Conservation (phyloP, 2,797 vertebrate genomes). For the Lutjanus argentimaculatus region DNA sequence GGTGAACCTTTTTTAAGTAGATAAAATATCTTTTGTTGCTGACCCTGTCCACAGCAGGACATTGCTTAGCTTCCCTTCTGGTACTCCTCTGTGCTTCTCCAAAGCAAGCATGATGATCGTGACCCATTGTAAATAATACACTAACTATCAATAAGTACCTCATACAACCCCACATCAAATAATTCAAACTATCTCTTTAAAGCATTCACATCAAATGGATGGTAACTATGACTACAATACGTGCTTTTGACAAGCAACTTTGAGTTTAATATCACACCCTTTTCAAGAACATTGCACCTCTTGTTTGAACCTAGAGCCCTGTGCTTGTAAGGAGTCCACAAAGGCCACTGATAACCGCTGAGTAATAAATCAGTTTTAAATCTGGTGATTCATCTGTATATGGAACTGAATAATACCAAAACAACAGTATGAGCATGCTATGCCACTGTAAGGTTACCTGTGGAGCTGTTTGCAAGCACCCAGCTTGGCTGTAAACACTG, state of each 20-base stretch:
- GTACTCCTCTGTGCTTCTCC: too few species aligned
- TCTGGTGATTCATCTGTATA: conserved; percentile 24
- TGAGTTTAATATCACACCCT: conserved; percentile 8
- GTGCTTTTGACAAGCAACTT: not conserved
- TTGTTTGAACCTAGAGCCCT: conserved; percentile 17
- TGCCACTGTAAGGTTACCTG: conserved; percentile 25
- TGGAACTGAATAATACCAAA: conserved; percentile 22
- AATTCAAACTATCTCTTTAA: not conserved
- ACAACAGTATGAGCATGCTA: conserved; percentile 15
- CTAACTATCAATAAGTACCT: too few species aligned
- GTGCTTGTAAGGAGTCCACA: conserved; percentile 29
- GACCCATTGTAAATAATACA: too few species aligned
- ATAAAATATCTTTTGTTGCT: too few species aligned
- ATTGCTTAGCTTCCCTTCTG: too few species aligned
- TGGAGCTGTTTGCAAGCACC: conserved; percentile 23
- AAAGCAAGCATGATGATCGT: too few species aligned
- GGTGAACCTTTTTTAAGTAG: too few species aligned
- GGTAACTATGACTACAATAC: not conserved
- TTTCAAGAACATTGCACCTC: conserved; percentile 4
- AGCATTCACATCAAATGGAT: not conserved
- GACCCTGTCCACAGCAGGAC: too few species aligned
- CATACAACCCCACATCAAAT: too few species aligned
- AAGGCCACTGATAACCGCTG: conserved; percentile 32
- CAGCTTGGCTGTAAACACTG: conserved; percentile 24
- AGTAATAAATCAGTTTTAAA: conserved; percentile 55